phyloP scores from a whole-genome alignment of 2,113 vertebrate species.

The Coracopsis vasa region DNA sequence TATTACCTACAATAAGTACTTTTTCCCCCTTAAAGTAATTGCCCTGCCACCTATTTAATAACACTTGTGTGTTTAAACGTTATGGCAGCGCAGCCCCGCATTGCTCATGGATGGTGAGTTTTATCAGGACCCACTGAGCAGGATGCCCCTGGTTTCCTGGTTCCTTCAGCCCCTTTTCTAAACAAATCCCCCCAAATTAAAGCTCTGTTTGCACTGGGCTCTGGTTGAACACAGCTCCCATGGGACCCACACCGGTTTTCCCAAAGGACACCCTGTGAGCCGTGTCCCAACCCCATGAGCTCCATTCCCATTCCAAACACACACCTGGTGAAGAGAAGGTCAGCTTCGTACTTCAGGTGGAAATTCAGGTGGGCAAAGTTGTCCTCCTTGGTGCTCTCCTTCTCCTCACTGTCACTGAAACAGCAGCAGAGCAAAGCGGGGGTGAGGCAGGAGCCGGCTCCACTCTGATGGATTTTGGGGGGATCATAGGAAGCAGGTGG shows the following conservation, averaged over 20 bases:
- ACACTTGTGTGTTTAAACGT: accelerated
- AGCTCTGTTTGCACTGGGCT: neutral
- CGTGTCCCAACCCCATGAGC: accelerated
- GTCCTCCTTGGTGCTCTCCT: conserved; percentile 79
- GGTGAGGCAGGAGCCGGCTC: neutral
- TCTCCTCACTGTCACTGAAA: conserved; percentile 85
- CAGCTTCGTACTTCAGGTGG: conserved; percentile 85
- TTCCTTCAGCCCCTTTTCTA: neutral
- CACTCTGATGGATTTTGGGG: accelerated
- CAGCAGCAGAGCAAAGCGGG: accelerated
- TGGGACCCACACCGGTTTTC: neutral
- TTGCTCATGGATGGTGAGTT: accelerated
- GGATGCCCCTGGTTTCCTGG: neutral
- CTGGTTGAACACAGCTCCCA: neutral
- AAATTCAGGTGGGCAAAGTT: conserved; percentile 81
- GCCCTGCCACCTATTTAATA: neutral
- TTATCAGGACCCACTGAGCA: accelerated
- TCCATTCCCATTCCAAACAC: accelerated
- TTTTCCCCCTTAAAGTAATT: neutral
- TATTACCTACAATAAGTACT: neutral
- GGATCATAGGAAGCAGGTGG: neutral
- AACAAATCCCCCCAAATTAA: neutral
- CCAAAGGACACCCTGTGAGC: neutral
- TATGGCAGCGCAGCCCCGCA: accelerated
- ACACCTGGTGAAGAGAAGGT: conserved; percentile 94